Conservation (phyloP, 2,888 invertebrate species). For the Xanthorhoe spadicearia region DNA sequence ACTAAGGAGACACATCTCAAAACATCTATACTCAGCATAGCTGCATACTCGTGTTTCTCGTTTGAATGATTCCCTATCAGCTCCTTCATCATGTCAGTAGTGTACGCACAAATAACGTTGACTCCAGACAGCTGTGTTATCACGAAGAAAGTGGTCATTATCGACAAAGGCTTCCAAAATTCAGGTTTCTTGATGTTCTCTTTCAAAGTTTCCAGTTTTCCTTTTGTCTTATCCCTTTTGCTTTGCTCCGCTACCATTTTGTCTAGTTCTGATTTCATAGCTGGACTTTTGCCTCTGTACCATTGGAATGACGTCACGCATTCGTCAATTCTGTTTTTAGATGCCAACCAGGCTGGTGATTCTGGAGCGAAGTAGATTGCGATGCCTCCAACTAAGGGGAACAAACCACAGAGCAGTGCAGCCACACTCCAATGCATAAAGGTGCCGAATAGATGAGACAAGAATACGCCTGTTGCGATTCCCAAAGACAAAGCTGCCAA, state of each 20-base stretch:
- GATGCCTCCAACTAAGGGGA: slow-evolving; percentile 81
- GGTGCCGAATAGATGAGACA: slow-evolving; percentile 87
- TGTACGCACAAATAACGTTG: slow-evolving; percentile 89
- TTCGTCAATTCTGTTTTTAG: slow-evolving; percentile 83
- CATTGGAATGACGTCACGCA: slow-evolving; percentile 86
- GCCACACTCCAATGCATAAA: slow-evolving; percentile 85
- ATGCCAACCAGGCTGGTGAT: slow-evolving; percentile 88
- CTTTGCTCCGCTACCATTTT: slow-evolving; percentile 75
- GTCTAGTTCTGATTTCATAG: slow-evolving; percentile 79
- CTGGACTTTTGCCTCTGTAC: slow-evolving; percentile 83
- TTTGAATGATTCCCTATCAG: slow-evolving; percentile 81
- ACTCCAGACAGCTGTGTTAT: slow-evolving; percentile 89
- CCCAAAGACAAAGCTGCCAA: slow-evolving; percentile 86
- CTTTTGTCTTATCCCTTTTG: slow-evolving; percentile 60
- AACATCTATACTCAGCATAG: slow-evolving; percentile 87
- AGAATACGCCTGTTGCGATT: slow-evolving; percentile 86
- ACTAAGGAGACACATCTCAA: slow-evolving; percentile 86
- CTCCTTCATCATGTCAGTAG: slow-evolving; percentile 86
- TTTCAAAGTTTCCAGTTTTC: slow-evolving; percentile 66
- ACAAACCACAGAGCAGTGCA: slow-evolving; percentile 82
- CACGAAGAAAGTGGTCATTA: slow-evolving; percentile 87
- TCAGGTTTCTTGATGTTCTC: slow-evolving; percentile 79
- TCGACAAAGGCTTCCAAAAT: slow-evolving; percentile 86
- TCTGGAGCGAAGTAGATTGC: slow-evolving; percentile 86
- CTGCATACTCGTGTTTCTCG: slow-evolving; percentile 82